phyloP scores from a whole-genome alignment of 2,113 vertebrate genomes.

The Nipponia nippon region DNA sequence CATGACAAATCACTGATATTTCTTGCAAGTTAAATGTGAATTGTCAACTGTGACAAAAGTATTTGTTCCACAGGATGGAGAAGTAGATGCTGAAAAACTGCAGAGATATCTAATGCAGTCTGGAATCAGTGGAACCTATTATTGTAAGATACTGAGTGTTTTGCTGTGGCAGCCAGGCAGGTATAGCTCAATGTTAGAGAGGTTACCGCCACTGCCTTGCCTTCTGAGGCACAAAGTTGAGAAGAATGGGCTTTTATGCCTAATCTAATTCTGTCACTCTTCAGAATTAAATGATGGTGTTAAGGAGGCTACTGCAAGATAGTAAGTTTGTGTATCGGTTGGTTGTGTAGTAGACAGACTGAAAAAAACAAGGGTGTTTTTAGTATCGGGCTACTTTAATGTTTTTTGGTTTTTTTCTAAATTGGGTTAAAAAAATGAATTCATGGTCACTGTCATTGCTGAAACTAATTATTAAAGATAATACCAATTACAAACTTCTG shows the following conservation, averaged over 20 bases:
- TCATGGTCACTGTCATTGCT: background rate
- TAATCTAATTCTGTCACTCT: background rate
- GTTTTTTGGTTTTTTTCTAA: background rate
- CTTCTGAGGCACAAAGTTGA: background rate
- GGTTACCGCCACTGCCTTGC: background rate
- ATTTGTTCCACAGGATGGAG: constrained; percentile 78
- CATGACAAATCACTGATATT: background rate
- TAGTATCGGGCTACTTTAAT: background rate
- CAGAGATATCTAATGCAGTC: constrained; percentile 86
- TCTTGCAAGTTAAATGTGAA: background rate
- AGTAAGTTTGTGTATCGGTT: background rate
- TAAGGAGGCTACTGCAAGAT: background rate
- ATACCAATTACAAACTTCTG: background rate
- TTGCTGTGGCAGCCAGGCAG: background rate
- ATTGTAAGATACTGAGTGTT: constrained; percentile 74
- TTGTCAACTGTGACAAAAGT: background rate
- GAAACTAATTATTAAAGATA: background rate
- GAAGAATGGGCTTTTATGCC: background rate
- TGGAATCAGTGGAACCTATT: constrained; percentile 81
- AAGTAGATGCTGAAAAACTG: constrained; percentile 86
- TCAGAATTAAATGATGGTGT: background rate
- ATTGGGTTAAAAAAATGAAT: background rate
- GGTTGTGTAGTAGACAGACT: background rate
- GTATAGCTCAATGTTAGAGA: background rate
- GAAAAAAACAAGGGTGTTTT: background rate